Base-by-base conservation (phyloP, 2,113 vertebrate genomes). In the Hemicordylus capensis region DNA sequence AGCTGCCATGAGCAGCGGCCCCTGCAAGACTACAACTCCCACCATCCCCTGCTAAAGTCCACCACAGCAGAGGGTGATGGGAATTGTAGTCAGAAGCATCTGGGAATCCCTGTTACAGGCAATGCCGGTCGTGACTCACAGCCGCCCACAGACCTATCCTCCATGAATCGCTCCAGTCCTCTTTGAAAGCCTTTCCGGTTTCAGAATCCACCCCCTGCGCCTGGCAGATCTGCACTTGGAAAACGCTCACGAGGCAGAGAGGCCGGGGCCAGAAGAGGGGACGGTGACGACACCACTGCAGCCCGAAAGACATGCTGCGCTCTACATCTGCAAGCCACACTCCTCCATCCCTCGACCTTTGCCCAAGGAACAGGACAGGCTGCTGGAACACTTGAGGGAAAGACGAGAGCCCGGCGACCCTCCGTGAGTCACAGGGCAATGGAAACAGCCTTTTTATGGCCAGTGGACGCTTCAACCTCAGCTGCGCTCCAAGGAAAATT, bases 381-480 rank as follows among this genome's bases (percentile, higher is more conserved):
- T 84, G 54, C 69, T 86, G 91, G 84, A 73, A 82, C 0, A 0
- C 67, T 70, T 56, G 31, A 17, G 75, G 56, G 76, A 58, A 39
- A 76, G 72, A 61, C 1, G 1, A 26, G 76, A 73, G 83, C 89
- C 89, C 80, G 85, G 39, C n/a, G 72, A 88, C 91, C 92, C 84
- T 94, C 37, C 74, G 78, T 59, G 80, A 78, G 59, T 20, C 31
- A 70, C 7, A 59, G 78, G 76, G 85, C 59, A 72, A 80, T 88
- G 89, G 86, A 90, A 74, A 85, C n/a, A 85, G 24, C 15, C 58
- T 90, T 85, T 78, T 87, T 75, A 56, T 89, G 88, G 86, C 61
- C 77, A 78, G 2, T 67, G 73, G 81, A 85, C 89, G 67, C 85
- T 48, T 58, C 6, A 1, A 69, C 28, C 61, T 88, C 85, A 84